Base-by-base conservation (phyloP, 2,888 invertebrate genomes). In the Trachelus iudaicus region DNA sequence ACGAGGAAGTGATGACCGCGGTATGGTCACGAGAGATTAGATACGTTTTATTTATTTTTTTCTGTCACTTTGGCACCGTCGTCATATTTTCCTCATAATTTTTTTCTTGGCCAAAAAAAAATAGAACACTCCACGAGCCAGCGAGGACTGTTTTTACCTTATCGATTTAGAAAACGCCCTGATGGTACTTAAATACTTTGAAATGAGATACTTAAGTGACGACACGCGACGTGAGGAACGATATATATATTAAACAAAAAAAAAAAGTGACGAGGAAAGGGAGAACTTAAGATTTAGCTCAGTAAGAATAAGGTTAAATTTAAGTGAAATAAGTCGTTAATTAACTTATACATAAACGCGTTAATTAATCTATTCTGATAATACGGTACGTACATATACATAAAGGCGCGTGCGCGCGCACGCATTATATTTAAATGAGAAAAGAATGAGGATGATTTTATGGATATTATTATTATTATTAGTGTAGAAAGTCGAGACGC, bases 261-360 rank as follows among this genome's bases (percentile, higher is more conserved):
- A 69, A 75, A 73, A 75, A 13, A 56, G 40, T 34, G 40, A 77
- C 69, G 71, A 35, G 76, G 69, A 75, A 75, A 73, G 73, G 73
- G 73, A 79, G 73, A 56, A 34, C 34, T 71, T 78, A 75, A 78
- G 75, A 71, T 40, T 15, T 74, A 75, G 78, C 73, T 78, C 78
- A 78, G 71, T 73, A 73, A 75, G 71, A 68, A 15, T 40, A 40
- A 40, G 40, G 6, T 40, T 40, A 40, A 15, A 76, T 73, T 30
- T 77, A 77, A 77, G 69, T 76, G 73, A 76, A 76, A 31, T 77
- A 77, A 77, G 76, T 79, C 76, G 79, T 79, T 79, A 76, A 76
- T 76, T 79, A 79, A 79, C 73, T 79, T 79, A 79, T 79, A 79
- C 76, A 69, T 78, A 77, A 35, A 31, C 11, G 30, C 34, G 69